These are phyloP conservation scores for Onychostoma macrolepis DNA, from an alignment of 2,113 vertebrate species.

Conservation along the genomic window DNA sequence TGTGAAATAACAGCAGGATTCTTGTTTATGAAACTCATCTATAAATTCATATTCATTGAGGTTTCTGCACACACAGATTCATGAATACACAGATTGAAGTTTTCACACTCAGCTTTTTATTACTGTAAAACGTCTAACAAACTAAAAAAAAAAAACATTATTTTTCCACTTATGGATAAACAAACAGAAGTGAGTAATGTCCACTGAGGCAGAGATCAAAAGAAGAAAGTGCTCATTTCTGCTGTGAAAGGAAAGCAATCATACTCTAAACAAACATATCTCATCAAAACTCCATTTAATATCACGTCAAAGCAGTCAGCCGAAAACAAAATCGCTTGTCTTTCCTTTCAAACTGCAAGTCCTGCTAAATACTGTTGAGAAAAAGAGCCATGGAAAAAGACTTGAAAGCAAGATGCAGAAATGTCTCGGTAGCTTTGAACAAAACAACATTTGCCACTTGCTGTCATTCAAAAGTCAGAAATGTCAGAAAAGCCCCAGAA, in stretches of 20 bases:
- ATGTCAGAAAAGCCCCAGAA: neutral
- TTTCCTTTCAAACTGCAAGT: neutral
- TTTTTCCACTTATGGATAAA: neutral
- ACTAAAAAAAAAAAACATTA: neutral
- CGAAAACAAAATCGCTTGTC: neutral
- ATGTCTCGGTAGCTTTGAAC: neutral
- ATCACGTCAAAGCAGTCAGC: neutral
- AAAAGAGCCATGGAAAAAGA: neutral
- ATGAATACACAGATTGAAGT: neutral
- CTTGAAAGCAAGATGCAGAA: too few relatives aligned
- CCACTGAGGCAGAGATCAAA: neutral
- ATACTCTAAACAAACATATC: neutral
- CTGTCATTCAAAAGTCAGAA: neutral
- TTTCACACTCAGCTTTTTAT: constrained; percentile 42
- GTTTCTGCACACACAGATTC: neutral
- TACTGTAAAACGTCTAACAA: constrained; percentile 17
- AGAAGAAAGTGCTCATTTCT: neutral
- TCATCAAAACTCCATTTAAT: constrained; percentile 8
- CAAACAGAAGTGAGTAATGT: constrained; percentile 10
- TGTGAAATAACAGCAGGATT: constrained; percentile 1
- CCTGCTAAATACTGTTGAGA: constrained; percentile 41
- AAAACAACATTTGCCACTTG: neutral
- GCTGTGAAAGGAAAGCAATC: neutral
- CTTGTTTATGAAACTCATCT: neutral
- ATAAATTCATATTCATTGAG: neutral